phyloP scores from a whole-genome alignment of 2,888 invertebrate species.

The Liposcelis brunnea region DNA sequence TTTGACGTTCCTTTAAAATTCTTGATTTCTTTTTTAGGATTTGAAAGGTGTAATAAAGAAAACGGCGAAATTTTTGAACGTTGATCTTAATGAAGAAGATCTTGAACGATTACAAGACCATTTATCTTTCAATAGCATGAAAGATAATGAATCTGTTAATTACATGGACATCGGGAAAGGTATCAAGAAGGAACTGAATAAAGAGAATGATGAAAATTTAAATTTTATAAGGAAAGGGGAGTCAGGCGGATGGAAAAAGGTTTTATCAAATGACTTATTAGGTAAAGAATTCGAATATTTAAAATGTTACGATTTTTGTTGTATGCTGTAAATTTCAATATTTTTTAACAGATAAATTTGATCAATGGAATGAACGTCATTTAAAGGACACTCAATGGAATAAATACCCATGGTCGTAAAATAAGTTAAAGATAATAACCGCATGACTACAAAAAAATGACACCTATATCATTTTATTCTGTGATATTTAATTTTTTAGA shows the following conservation, averaged over 20 bases:
- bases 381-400: too few relatives aligned
- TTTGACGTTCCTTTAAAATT: too few relatives aligned
- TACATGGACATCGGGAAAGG: slow-evolving; percentile 19
- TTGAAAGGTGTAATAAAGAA: slow-evolving; percentile 25
- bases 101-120: slow-evolving; percentile 26
- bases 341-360: slow-evolving; percentile 1
- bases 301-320: too few relatives aligned
- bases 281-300: slow-evolving; percentile 11
- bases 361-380: neutral
- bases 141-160: slow-evolving; percentile 32
- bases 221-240: slow-evolving; percentile 25
- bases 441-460: too few relatives aligned
- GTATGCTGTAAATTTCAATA: neutral
- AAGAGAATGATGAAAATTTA: slow-evolving; percentile 17
- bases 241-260: slow-evolving; percentile 30
- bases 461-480: too few relatives aligned
- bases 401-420: too few relatives aligned
- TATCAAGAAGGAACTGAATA: slow-evolving; percentile 17
- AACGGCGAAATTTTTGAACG: slow-evolving; percentile 28
- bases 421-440: too few relatives aligned
- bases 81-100: slow-evolving; percentile 23
- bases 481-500: too few relatives aligned
- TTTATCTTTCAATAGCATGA: slow-evolving; percentile 34
- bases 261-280: slow-evolving; percentile 26
- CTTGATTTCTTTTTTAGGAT: slow-evolving; percentile 23